A percentile compares a stretch with the other conserved stretches of the same genome.
phyloP scores from a whole-genome alignment of 2,113 vertebrate genomes.

The Cyanoramphus novaezelandiae region DNA sequence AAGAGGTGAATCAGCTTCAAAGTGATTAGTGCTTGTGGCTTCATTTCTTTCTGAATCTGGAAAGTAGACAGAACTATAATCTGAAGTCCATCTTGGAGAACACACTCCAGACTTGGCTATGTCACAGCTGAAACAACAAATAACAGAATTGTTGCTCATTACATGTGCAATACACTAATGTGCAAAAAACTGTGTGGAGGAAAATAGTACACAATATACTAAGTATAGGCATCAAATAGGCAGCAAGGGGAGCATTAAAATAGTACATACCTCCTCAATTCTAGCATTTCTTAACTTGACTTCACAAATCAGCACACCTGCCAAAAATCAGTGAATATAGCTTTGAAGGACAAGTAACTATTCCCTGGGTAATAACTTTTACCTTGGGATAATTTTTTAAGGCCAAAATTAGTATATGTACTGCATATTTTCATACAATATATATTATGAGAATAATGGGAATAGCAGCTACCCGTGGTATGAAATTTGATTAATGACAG shows the following conservation, averaged over 20 bases:
- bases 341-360: background rate
- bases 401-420: background rate
- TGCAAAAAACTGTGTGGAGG: background rate
- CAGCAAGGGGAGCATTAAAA: background rate
- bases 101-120: background rate
- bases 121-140: background rate
- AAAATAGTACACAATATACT: fast-evolving
- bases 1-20: background rate
- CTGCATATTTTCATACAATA: background rate
- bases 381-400: background rate
- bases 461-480: background rate
- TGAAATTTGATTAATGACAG: background rate
- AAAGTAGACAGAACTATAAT: background rate
- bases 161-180: background rate
- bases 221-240: background rate
- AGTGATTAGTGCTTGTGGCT: background rate
- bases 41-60: background rate
- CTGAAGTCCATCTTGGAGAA: background rate
- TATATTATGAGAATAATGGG: background rate
- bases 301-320: background rate
- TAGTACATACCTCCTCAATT: background rate
- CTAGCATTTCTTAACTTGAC: background rate
- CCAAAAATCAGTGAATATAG: background rate
- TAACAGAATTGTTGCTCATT: background rate
- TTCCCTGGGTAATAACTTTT: background rate